Evolutionary conservation across 1,140 invertebrate genomes (phyloP), one percentile per base, ranked within the genome.

Genomic region (Orussus abietinus): DNA sequence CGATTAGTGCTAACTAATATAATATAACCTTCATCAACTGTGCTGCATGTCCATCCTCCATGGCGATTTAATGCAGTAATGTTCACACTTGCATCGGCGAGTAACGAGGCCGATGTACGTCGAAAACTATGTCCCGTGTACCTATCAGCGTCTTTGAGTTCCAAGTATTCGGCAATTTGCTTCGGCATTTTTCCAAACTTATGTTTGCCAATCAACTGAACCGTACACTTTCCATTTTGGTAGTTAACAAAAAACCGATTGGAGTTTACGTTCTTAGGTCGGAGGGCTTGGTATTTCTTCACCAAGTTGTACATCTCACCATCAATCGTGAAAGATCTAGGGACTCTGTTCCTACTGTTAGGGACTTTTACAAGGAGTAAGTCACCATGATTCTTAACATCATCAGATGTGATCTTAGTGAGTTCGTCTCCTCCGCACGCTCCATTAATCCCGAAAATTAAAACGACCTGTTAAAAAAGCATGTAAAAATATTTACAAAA

Each of bases 361-460:
- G 14, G 41, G 33, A 58, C 25, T 13, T 47, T 55, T 9, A 58
- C 48, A 13, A 58, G 2, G 7, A 53, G 10, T 12, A 48, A 33
- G 22, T 48, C 25, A 0, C 30, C 41, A n/a, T 49, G 45, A 30
- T 41, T 40, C 38, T 58, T 43, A 26, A 61, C 44, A 30, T 59
- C 45, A 11, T 59, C 38, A 11, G 45, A 20, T 6, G 37, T 49
- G 15, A 60, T 41, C 15, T 52, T 41, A 5, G 34, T 29, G 12
- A 61, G 26, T 42, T 59, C 50, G 4, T 40, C 37, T 18, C 48
- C 33, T 29, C 52, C 41, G 18, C 50, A 59, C 2, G 50, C 52
- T 5, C 53, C 57, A 45, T 11, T 21, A 12, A 54, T 35, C 14
- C 50, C 51, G 30, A 61, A 51, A 38, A 61, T 58, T 25, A 49